Percentiles rank a stretch among this genome's conserved stretches.
Conservation (phyloP, 2,113 vertebrate species). For the human region DNA sequence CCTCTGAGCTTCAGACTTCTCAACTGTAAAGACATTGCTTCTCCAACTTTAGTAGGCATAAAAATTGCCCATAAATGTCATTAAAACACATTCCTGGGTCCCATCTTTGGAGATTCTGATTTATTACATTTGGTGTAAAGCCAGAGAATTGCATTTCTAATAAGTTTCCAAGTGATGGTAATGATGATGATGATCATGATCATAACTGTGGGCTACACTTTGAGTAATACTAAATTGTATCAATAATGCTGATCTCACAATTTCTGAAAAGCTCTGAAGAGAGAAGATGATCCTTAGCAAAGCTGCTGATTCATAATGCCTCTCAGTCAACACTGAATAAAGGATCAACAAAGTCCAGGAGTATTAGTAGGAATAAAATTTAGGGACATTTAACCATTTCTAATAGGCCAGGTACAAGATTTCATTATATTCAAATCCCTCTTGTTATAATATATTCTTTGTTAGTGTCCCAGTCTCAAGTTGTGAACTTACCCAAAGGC, state of each 20-base stretch:
- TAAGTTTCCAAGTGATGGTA: background rate
- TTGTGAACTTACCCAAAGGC: background rate
- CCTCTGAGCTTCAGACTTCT: background rate
- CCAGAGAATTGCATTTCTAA: background rate
- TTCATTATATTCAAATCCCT: conserved; percentile 16
- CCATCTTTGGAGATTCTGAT: background rate
- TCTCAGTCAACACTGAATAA: background rate
- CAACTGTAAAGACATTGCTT: conserved; percentile 9
- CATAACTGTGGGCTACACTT: background rate
- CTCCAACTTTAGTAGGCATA: background rate
- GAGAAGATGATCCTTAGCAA: background rate
- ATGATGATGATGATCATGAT: background rate
- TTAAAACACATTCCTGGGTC: background rate
- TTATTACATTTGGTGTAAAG: background rate
- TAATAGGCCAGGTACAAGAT: background rate
- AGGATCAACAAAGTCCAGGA: background rate
- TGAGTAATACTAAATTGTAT: background rate
- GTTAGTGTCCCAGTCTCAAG: background rate
- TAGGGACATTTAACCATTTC: background rate
- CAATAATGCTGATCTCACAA: background rate
- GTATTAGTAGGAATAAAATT: conserved; percentile 29
- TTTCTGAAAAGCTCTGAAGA: background rate
- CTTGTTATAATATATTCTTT: background rate
- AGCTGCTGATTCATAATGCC: background rate
- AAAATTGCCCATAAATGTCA: background rate